Evolutionary conservation across 2,113 vertebrate species (phyloP).

Genomic region (Phyllostomus hastatus): DNA sequence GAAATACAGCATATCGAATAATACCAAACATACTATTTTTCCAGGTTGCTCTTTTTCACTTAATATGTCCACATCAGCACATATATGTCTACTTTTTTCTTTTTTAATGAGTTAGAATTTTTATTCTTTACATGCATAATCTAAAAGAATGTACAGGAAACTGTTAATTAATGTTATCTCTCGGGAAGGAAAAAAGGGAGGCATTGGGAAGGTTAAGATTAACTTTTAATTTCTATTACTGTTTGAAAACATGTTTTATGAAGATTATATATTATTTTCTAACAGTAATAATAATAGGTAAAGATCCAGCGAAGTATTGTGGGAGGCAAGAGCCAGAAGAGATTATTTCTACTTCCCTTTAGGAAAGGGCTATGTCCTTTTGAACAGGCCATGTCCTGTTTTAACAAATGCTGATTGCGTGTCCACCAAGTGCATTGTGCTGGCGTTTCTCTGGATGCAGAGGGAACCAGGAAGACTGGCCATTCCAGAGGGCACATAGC

Average conservation of each 20-base stretch:
- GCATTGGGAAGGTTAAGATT: background rate
- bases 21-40: background rate
- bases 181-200: background rate
- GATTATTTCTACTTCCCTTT: background rate
- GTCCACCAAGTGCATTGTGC: background rate
- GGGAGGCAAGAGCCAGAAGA: background rate
- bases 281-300: background rate
- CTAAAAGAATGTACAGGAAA: background rate
- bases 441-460: background rate
- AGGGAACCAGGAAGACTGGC: background rate
- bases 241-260: background rate
- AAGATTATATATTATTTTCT: background rate
- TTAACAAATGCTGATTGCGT: background rate
- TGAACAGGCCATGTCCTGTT: background rate
- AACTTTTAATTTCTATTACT: constrained; percentile 7
- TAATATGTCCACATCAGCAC: background rate
- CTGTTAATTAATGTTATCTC: background rate
- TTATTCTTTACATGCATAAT: background rate
- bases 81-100: no score
- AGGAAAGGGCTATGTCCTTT: background rate
- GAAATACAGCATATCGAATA: background rate
- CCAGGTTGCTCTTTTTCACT: background rate
- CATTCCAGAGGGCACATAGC: background rate
- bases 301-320: background rate
- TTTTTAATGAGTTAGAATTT: background rate